Conservation (phyloP, 1,140 invertebrate genomes). For the Kradibia gibbosae region DNA sequence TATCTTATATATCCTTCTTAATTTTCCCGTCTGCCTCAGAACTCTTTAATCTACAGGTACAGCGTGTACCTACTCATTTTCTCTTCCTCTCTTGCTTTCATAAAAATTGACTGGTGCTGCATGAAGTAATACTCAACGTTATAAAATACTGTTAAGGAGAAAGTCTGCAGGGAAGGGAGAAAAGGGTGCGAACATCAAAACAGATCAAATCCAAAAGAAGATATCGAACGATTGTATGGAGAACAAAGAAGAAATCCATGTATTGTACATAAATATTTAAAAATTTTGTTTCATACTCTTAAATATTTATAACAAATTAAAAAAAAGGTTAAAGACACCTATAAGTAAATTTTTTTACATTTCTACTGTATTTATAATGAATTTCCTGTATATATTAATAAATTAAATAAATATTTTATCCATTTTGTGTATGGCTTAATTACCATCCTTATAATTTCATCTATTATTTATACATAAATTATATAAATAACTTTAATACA, state of each 20-base stretch:
- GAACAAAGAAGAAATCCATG: no score
- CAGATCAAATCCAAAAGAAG: not conserved
- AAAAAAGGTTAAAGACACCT: no score
- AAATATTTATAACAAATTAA: no score
- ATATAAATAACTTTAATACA: no score
- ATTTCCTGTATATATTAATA: no score
- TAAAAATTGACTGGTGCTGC: slow-evolving; percentile 11
- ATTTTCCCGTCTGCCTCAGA: slow-evolving; percentile 38
- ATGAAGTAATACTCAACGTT: slow-evolving; percentile 27
- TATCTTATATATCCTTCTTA: slow-evolving; percentile 43
- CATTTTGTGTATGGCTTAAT: no score
- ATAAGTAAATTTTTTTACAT: no score
- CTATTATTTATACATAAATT: no score
- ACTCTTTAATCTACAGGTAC: slow-evolving; percentile 41
- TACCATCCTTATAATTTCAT: no score
- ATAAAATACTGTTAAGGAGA: slow-evolving; percentile 23
- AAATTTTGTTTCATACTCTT: not conserved
- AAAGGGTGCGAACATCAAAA: slow-evolving; percentile 30
- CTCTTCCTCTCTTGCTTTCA: slow-evolving; percentile 1
- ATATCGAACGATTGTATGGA: no score
- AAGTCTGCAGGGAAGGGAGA: not conserved
- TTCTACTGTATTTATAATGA: no score
- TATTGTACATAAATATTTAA: not conserved
- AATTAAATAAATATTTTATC: no score
- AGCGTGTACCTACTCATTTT: slow-evolving; percentile 44